Conservation (phyloP, 2,888 invertebrate genomes). For the Agrochola macilenta region DNA sequence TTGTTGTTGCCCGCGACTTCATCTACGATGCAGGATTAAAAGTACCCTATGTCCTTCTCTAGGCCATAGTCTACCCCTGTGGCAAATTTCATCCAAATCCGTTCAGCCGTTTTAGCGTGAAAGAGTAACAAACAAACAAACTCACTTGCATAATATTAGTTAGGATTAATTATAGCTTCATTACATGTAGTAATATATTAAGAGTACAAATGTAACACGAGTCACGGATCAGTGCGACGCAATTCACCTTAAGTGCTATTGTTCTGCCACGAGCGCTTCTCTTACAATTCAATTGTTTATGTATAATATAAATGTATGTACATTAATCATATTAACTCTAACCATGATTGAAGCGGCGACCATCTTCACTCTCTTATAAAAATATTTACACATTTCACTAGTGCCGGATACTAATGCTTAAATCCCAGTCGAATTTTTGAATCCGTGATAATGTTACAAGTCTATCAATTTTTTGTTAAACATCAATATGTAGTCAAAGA, state of each 20-base stretch:
- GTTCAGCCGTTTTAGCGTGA: no score
- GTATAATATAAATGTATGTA: constrained; percentile 75
- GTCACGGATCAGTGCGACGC: constrained; percentile 70
- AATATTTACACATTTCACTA: constrained; percentile 82
- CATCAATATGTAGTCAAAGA: constrained; percentile 63
- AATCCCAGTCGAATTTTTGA: constrained; percentile 81
- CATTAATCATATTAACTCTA: constrained; percentile 74
- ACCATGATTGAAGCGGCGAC: constrained; percentile 77
- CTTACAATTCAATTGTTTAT: constrained; percentile 69
- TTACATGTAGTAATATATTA: constrained; percentile 42
- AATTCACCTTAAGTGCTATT: constrained; percentile 74
- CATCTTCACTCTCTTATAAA: constrained; percentile 73
- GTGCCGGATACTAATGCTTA: constrained; percentile 75
- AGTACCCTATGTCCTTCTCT: no score
- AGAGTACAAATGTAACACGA: constrained; percentile 70
- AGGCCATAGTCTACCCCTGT: no score
- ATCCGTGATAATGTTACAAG: constrained; percentile 80
- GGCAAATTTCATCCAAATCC: no score
- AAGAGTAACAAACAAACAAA: no score
- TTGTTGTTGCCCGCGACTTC: no score
- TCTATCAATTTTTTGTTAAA: constrained; percentile 73
- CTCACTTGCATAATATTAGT: no score
- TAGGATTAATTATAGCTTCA: constrained; percentile 18
- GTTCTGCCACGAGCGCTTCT: constrained; percentile 68
- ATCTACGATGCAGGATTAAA: no score